phyloP scores from a whole-genome alignment of 2,797 vertebrate species.

The Hoplostethus mediterraneus region DNA sequence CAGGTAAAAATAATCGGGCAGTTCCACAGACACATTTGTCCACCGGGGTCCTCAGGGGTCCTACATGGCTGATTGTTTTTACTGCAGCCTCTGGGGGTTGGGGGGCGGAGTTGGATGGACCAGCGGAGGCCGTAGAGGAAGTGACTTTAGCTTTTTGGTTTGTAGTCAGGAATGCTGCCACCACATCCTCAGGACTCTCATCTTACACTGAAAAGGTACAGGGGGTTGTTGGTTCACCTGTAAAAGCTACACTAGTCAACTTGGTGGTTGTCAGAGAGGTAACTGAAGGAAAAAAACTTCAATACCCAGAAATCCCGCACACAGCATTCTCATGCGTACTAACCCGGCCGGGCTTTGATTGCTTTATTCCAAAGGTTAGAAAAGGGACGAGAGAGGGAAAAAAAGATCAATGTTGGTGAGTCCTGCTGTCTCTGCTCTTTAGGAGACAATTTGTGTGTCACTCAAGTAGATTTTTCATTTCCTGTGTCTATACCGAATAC shows the following conservation, averaged over 20 bases:
- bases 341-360: too few relatives aligned
- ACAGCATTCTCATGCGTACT: too few relatives aligned
- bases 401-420: too few relatives aligned
- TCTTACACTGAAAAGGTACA: constrained; percentile 34
- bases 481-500: neutral
- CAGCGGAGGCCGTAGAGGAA: constrained; percentile 54
- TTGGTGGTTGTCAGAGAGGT: neutral
- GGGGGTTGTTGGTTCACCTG: neutral
- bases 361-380: too few relatives aligned
- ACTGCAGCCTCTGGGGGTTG: constrained; percentile 58
- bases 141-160: constrained; percentile 64
- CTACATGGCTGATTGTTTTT: constrained; percentile 71
- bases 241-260: neutral
- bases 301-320: too few relatives aligned
- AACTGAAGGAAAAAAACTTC: neutral
- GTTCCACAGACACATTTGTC: constrained; percentile 63
- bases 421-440: too few relatives aligned
- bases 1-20: constrained; percentile 85
- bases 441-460: too few relatives aligned
- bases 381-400: too few relatives aligned
- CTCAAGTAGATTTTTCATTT: neutral
- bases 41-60: constrained; percentile 61
- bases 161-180: constrained; percentile 55
- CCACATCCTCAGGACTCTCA: constrained; percentile 47
- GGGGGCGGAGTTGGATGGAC: constrained; percentile 27